Conservation (phyloP, 2,797 vertebrate genomes). For the Pyrocephalus nanus region DNA sequence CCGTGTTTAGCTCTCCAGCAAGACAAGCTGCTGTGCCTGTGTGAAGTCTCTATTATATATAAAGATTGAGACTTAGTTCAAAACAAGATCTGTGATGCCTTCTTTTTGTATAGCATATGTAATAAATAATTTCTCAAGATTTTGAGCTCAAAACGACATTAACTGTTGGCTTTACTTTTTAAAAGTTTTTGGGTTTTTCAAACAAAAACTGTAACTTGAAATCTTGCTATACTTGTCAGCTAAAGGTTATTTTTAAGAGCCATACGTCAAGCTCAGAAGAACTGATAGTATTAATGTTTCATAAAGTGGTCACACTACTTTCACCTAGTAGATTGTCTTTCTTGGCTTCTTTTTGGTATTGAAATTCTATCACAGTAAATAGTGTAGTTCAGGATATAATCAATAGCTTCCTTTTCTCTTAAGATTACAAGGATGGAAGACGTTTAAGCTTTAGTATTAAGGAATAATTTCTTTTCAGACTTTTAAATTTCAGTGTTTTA, state of each 20-base stretch:
- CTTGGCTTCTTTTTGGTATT: not conserved
- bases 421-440: not conserved
- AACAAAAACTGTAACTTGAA: not conserved
- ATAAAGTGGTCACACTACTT: not conserved
- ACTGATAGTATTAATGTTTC: not conserved
- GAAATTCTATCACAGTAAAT: not conserved
- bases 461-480: not conserved
- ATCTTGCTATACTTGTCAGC: not conserved
- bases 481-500: not conserved
- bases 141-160: not conserved
- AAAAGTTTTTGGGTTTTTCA: not conserved
- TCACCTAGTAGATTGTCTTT: not conserved
- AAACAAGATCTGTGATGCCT: no score
- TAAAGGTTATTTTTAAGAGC: not conserved
- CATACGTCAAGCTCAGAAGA: not conserved
- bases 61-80: no score
- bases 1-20: not conserved
- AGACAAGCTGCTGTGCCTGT: not conserved
- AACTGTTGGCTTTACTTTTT: not conserved
- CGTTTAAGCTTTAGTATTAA: not conserved
- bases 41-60: not conserved
- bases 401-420: not conserved
- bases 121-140: no score
- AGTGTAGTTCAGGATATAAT: not conserved
- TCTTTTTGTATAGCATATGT: no score